Base-by-base conservation (phyloP, 2,113 vertebrate species). In the Bujurquina vittata region DNA sequence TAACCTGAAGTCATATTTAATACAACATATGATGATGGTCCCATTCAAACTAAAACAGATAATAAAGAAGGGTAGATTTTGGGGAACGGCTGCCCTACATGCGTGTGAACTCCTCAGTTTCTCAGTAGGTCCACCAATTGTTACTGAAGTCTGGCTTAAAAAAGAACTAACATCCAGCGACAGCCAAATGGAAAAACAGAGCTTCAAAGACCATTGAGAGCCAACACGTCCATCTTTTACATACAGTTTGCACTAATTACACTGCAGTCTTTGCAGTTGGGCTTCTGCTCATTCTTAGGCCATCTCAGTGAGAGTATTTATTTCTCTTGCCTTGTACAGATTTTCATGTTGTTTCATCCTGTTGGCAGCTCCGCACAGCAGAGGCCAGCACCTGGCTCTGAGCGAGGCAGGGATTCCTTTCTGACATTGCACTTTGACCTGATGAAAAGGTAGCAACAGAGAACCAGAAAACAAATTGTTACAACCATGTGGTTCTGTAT, bases 371-470 rank as follows among this genome's bases (percentile, higher is more conserved):
- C 96, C 96, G 15, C 97, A 97, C 26, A 98, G 88, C 80, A 97
- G 93, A 52, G 97, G 96, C 97, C 97, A 97, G 86, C 96, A 97
- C 58, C 95, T 96, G 1, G 96, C 95, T 74, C 96, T 93, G 46
- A 97, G 93, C 0, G 97, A 97, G 1, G 96, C 96, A 3, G 97
- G 97, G 89, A 98, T 97, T 62, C 97, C 97, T 87, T 97, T 97
- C 81, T 97, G 96, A 85, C 97, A 97, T 49, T 97, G 95, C 2
- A 94, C 91, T 92, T 97, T 97, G 12, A 97, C 93, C 97, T 98
- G 88, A 63, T 22, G 60, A 20, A 65, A 84, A 12, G 79, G 9
- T 2, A 0, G 10, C 4, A 65, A 60, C 18, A 43, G 33, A 88
- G 40, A 77, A 31, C 76, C 75, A 35, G 52, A 17, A 23, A 29